Conservation (phyloP, 2,113 vertebrate genomes). For the Ondatra zibethicus region DNA sequence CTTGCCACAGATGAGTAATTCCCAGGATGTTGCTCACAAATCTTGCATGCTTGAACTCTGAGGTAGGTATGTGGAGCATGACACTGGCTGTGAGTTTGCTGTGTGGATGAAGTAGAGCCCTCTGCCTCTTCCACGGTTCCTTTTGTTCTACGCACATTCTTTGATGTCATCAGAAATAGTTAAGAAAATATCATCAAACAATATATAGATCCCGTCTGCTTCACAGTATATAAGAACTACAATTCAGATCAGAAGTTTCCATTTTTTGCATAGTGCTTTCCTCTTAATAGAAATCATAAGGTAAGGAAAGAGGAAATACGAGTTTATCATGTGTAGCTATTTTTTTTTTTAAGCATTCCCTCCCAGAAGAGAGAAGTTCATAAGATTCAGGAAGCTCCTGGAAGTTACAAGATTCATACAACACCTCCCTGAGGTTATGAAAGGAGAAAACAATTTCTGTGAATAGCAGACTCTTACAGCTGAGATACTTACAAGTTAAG, state of each 20-base stretch:
- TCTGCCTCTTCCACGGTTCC: not conserved
- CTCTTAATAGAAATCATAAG: not conserved
- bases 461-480: not conserved
- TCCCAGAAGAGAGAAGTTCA: not conserved
- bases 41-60: constrained; percentile 9
- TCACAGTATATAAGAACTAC: not conserved
- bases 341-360: not conserved
- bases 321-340: not conserved
- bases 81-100: not conserved
- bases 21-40: constrained; percentile 6
- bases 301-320: not conserved
- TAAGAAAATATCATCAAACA: not conserved
- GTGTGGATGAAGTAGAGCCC: not conserved
- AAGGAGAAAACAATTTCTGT: not conserved
- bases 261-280: constrained; percentile 14
- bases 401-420: not conserved
- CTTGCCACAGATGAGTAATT: not conserved
- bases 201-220: not conserved
- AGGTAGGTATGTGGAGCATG: not conserved
- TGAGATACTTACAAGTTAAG: not conserved
- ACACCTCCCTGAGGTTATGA: not conserved
- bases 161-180: constrained; percentile 5
- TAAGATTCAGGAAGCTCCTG: not conserved
- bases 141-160: constrained; percentile 2
- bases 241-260: not conserved